Base-by-base conservation (phyloP, 2,113 vertebrate genomes). In the Pipra filicauda region DNA sequence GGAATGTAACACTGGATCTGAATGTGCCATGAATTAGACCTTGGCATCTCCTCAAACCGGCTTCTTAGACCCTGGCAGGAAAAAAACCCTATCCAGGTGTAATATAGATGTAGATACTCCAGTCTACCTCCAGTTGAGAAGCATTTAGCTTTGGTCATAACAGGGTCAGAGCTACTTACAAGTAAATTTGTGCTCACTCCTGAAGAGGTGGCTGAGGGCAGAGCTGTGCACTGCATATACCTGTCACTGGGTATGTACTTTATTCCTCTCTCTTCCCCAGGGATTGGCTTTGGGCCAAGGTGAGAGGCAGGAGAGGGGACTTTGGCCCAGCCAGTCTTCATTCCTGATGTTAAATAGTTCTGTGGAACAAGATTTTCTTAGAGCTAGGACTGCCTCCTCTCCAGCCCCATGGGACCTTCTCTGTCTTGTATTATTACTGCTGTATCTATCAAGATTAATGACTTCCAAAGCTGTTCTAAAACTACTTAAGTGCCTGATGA, bases 401-500 rank as follows among this genome's bases (percentile, higher is more conserved):
- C 43, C 73, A 65, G 39, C 43, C 72, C 35, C 13, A 8, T 2
- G 81, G 49, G 77, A 73, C 31, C 41, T 58, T 69, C 61, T 75
- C 44, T 6, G 2, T 72, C 88, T 64, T 33, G 19, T 6, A 12
- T 69, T 49, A 57, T 78, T 64, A 75, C 74, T 91, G 48, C 31
- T 28, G 8, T 84, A 74, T 94, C 76, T 93, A 31, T 90, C 83
- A 71, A 15, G 8, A 87, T 87, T 81, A 93, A 89, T 62, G 44
- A 69, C 43, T 91, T 93, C 54, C 81, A 93, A 93, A 85, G 46
- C 57, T 7, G 1, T 65, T 78, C 54, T 94, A 85, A 75, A 95
- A 84, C 54, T 91, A 30, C 57, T 58, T 65, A 84, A 92, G 58
- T 28, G 91, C 57, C 69, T 81, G 55, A 23, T 72, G 85, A 86